These are phyloP conservation scores for Epinephelus lanceolatus DNA, from an alignment of 2,113 vertebrate genomes.

Conservation along the genomic window DNA sequence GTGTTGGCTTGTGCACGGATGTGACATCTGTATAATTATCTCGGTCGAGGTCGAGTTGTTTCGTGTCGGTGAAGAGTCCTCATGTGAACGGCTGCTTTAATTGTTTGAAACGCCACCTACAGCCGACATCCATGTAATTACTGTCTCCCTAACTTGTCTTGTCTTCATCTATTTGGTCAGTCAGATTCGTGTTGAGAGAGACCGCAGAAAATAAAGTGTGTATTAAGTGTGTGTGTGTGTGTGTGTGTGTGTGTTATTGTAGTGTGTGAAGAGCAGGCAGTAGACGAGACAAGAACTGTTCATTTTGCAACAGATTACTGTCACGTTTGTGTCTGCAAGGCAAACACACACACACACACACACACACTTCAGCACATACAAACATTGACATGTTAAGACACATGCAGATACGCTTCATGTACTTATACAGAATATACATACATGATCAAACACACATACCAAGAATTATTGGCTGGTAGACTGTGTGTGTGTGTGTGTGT, in stretches of 20 bases:
- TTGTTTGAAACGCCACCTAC: constrained; percentile 45
- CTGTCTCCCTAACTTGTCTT: constrained; percentile 13
- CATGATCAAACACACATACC: not conserved
- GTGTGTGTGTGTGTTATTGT: constrained; percentile 12
- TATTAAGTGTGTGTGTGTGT: not conserved
- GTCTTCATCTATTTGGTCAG: constrained; percentile 22
- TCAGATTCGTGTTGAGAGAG: constrained; percentile 5
- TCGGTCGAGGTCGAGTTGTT: not conserved
- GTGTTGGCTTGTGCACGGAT: not conserved
- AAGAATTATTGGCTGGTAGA: not conserved
- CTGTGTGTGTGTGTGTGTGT: constrained; percentile 2
- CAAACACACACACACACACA: not conserved
- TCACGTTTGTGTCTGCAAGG: constrained; percentile 2
- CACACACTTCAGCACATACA: not conserved
- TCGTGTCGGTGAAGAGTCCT: not conserved
- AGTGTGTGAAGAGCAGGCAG: constrained; percentile 11
- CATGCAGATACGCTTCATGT: not conserved
- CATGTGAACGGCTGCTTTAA: constrained; percentile 28
- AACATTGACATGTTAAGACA: not conserved
- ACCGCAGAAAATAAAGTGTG: not conserved
- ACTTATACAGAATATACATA: not conserved
- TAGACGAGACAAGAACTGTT: not conserved
- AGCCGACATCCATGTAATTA: constrained; percentile 46
- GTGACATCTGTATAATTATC: constrained; percentile 25
- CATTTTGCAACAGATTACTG: constrained; percentile 10